Base-by-base conservation (phyloP, 2,888 invertebrate genomes). In the Dasypogon diadema region DNA sequence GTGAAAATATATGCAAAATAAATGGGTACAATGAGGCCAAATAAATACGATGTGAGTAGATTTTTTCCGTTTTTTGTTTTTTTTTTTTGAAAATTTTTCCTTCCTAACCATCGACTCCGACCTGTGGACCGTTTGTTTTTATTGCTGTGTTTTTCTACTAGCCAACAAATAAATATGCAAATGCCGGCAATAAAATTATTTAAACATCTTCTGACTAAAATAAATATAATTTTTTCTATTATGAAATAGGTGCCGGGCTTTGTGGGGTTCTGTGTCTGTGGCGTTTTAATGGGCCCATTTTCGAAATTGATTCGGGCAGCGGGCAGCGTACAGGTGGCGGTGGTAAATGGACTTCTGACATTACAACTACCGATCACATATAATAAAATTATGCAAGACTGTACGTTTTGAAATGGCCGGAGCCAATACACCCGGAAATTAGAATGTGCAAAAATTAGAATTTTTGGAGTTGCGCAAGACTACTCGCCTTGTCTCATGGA, bases 21-120 rank as follows among this genome's bases (percentile, higher is more conserved):
- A 86, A 86, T 85, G 85, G 86, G 86, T 86, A 86, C 86, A 86
- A 86, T 86, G 86, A 86, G 86, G 86, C 86, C 86, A 86, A 86
- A 85, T 86, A 86, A 86, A 86, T 86, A 86, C 86, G 86, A 86
- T 86, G 86, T 86, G 83, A 86, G 86, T 86, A 85, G 48, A 30
- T 16, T 51, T n/a, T 54, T 21, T 48, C 16, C 14, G 3, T 14
- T 14, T 48, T 14, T 54, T 4, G 2, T 18, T 18, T 54, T 54
- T 18, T 18, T 3, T 21, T 21, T n/a, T 48, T 1, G 16, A 1
- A 46, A 46, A n/a, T 3, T 46, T 46, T 12, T 1, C 16, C 8
- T 3, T n/a, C n/a, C n/a, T 16, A 3, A 48, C 8, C 6, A 48
- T 30, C 30, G 3, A 30, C 8, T 30, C 8, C 8, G 8, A 30